A percentile compares a stretch with the other conserved stretches of the same genome.
Evolutionary conservation across 2,797 vertebrate genomes (phyloP).

Genomic region (Cyclura pinguis): DNA sequence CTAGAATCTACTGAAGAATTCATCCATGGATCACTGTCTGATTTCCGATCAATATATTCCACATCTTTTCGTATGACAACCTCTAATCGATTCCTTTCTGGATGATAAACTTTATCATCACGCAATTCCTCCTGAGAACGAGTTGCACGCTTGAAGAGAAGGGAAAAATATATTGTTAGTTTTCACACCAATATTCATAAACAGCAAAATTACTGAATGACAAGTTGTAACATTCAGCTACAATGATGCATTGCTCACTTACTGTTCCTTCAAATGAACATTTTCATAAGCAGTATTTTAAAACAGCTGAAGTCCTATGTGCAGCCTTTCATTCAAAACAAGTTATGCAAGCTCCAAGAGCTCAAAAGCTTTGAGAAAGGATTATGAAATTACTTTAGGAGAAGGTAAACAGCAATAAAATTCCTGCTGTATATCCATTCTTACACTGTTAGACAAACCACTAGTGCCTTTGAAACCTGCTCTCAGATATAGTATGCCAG

Average conservation of each 20-base stretch:
- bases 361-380: constrained; percentile 21
- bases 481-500: background rate
- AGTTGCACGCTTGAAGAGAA: constrained; percentile 82
- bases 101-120: constrained; percentile 79
- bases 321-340: constrained; percentile 28
- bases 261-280: constrained; percentile 5
- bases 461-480: background rate
- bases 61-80: constrained; percentile 75
- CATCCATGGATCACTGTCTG: constrained; percentile 81
- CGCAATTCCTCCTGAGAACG: constrained; percentile 93
- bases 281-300: constrained; percentile 3
- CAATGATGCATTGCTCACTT: background rate
- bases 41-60: constrained; percentile 79
- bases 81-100: constrained; percentile 81
- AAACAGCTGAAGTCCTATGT: constrained; percentile 30
- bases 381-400: constrained; percentile 24
- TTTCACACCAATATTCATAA: background rate
- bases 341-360: background rate
- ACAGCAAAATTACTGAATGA: constrained; percentile 27
- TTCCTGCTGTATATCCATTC: constrained; percentile 8
- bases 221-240: background rate
- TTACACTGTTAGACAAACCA: constrained; percentile 11
- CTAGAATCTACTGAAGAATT: constrained; percentile 93
- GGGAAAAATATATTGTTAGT: background rate
- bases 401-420: background rate